Evolutionary conservation across 2,888 invertebrate species (phyloP), one percentile per base, ranked within the genome.

Genomic region (Formica aserva): DNA sequence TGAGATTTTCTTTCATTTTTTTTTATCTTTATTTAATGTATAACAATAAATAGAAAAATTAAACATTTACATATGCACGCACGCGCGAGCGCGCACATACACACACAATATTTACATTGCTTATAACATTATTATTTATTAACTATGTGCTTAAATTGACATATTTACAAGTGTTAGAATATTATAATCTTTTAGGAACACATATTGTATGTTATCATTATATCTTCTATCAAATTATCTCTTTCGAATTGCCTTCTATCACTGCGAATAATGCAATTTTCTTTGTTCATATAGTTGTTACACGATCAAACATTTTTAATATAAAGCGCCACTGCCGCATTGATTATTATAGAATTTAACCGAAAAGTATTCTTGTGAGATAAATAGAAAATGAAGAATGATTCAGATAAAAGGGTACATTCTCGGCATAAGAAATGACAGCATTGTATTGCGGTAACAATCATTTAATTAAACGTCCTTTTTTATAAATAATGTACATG

Each of bases 391-490:
- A 9, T 15, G 32, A 38, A n/a, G 32, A n/a, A 41, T 41, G 29
- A 13, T 8, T 26, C 11, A 55, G 29, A 55, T 55, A 9, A 32
- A 55, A 22, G 55, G 22, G 45, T 38, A 29, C 45, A 48, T 11
- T 13, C 29, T 60, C n/a, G 9, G 35, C 26, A 65, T n/a, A 62
- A 65, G 45, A 82, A 67, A 29, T 29, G 41, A 52, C 55, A 82
- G 65, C 57, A 48, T 85, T 60, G 18, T 83, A 55, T 87, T 93
- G 92, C 92, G 93, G 93, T 93, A 94, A 94, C 93, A 94, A 94
- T 94, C 91, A 92, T 94, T 94, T 93, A 94, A 94, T 94, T 90
- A 91, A 94, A 94, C 92, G 93, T 93, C 91, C 91, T 18, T 90
- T 77, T 89, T 92, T 93, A 93, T 94, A 94, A 94, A 94, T 94